phyloP scores from a whole-genome alignment of 2,797 vertebrate genomes.

The Leptodon cayanensis region DNA sequence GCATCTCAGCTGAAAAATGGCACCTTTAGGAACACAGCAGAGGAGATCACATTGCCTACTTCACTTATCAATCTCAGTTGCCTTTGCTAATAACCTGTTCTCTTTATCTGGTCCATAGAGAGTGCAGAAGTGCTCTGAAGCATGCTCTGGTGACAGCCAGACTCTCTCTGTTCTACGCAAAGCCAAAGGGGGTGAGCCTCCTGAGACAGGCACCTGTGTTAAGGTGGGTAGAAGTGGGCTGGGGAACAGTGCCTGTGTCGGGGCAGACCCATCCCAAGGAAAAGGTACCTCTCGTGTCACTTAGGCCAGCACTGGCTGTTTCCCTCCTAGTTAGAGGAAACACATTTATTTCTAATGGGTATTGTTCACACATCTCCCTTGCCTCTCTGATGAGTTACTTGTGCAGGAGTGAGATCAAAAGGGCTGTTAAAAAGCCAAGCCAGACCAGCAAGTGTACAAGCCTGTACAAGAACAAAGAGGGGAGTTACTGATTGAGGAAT shows the following conservation, averaged over 20 bases:
- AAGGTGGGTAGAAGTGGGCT: background rate
- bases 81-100: background rate
- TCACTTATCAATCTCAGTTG: background rate
- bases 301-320: background rate
- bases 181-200: background rate
- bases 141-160: background rate
- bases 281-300: background rate
- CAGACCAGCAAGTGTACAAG: accelerated
- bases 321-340: background rate
- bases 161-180: accelerated
- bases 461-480: accelerated
- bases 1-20: slow-evolving; percentile 21
- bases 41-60: background rate
- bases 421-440: background rate
- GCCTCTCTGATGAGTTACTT: background rate
- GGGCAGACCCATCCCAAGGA: background rate
- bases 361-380: background rate
- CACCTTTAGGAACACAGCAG: background rate
- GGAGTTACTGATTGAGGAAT: background rate
- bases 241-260: accelerated
- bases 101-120: background rate
- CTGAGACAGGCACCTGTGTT: background rate
- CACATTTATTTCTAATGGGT: accelerated
- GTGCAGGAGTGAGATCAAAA: background rate
- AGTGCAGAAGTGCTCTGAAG: background rate